Base-by-base conservation (phyloP, 1,140 invertebrate species). In the Drosophila insularis region DNA sequence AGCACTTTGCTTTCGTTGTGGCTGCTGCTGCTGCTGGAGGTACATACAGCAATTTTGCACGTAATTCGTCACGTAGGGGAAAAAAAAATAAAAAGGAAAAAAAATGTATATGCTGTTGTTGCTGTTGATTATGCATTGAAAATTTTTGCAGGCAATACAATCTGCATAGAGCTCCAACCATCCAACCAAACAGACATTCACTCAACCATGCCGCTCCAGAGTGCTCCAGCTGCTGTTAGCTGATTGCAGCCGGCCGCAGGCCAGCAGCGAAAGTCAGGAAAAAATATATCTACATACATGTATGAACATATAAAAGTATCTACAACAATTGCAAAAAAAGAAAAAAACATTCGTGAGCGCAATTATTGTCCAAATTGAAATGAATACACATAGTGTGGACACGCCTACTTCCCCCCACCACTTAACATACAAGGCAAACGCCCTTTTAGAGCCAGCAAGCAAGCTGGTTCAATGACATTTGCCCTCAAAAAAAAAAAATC, bases 81-180 rank as follows among this genome's bases (percentile, higher is more conserved):
- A 68, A 37, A 46, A 46, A 62, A 61, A 68, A 56, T 7, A 66
- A 64, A 68, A 37, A 46, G 19, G 46, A 43, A 68, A 40, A 56
- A 7, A 66, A 62, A 59, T 40, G 23, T 23, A 43, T 23, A 46
- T 46, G 14, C n/a, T 79, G 79, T 72, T 80, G 63, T 75, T 27
- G 79, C 59, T 87, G 81, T 73, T 86, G 82, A 87, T 87, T 86
- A 82, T 89, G 82, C 82, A 86, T 86, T 79, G 79, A 76, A 87
- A 87, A 86, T 74, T 74, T 27, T 79, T 63, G 35, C 62, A 78
- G 74, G 68, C 79, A 68, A 4, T 50, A 77, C 79, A 87, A 81
- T 86, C 79, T 86, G 81, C 81, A 86, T 87, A 78, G 82, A 63
- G 65, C 59, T 39, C 19, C 37, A 4, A 4, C 37, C 39, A 59